These are phyloP conservation scores for Aricia artaxerxes DNA, from an alignment of 2,888 invertebrate genomes.

Conservation along the genomic window DNA sequence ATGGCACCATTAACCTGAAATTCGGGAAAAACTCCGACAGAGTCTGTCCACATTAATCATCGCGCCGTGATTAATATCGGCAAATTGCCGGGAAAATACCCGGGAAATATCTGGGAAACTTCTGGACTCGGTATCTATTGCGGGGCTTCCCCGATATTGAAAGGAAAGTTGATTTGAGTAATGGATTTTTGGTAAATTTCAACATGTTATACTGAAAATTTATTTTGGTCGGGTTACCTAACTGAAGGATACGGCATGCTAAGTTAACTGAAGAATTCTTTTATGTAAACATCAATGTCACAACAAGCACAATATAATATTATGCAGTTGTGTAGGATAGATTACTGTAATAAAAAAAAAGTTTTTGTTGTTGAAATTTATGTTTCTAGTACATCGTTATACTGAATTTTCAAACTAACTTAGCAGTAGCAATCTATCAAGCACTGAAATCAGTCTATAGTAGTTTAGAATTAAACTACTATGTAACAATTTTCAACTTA, in stretches of 20 bases:
- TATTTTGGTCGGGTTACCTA: too few species aligned
- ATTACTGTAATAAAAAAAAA: too few species aligned
- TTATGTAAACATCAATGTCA: too few species aligned
- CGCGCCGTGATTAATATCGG: background rate
- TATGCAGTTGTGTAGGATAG: too few species aligned
- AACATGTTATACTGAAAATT: background rate
- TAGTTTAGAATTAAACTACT: background rate
- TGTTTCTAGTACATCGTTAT: too few species aligned
- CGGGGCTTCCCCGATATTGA: background rate
- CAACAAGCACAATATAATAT: too few species aligned
- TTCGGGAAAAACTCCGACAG: background rate
- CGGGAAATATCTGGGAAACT: background rate
- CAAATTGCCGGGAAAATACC: background rate
- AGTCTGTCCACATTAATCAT: background rate
- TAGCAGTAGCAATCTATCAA: background rate
- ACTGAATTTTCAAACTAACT: too few species aligned
- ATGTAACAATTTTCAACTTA: background rate
- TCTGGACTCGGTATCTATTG: background rate
- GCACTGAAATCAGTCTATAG: background rate
- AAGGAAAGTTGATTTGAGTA: background rate
- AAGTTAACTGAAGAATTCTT: too few species aligned
- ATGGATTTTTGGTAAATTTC: background rate
- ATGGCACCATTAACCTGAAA: background rate
- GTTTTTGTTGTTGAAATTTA: too few species aligned
- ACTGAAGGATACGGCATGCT: too few species aligned